A percentile compares a stretch with the other conserved stretches of the same genome.
These are phyloP conservation scores for Amphipyra berbera DNA, from an alignment of 2,888 invertebrate species.

Conservation along the genomic window DNA sequence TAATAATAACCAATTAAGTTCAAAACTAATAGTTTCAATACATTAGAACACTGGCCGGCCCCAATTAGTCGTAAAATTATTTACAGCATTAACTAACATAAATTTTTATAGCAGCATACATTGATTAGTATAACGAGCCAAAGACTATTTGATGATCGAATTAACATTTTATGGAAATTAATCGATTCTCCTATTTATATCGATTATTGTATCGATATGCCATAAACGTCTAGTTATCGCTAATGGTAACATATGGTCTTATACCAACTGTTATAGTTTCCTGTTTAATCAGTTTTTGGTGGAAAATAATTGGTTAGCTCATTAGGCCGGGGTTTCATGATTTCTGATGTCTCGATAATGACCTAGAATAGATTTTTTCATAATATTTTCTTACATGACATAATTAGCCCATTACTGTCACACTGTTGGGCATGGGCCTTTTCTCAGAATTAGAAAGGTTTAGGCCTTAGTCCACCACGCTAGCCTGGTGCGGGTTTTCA, in stretches of 20 bases:
- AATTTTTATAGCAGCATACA: slow-evolving; percentile 83
- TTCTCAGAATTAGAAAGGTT: too few species aligned
- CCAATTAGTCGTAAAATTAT: slow-evolving; percentile 83
- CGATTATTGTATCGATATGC: slow-evolving; percentile 78
- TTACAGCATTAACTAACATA: slow-evolving; percentile 76
- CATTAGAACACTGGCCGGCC: slow-evolving; percentile 67
- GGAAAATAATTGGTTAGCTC: slow-evolving; percentile 60
- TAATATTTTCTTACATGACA: too few species aligned
- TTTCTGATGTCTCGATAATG: slow-evolving; percentile 20
- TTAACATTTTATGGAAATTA: slow-evolving; percentile 87
- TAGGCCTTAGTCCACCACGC: too few species aligned
- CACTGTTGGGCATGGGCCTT: too few species aligned
- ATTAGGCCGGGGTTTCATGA: slow-evolving; percentile 45
- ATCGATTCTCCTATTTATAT: slow-evolving; percentile 83
- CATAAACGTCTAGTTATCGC: slow-evolving; percentile 85
- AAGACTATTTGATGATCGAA: slow-evolving; percentile 85
- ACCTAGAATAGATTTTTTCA: background rate
- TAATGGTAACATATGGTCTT: slow-evolving; percentile 85
- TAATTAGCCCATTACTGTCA: too few species aligned
- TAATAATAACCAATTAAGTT: slow-evolving; percentile 73
- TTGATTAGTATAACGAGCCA: slow-evolving; percentile 86
- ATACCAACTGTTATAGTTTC: slow-evolving; percentile 76
- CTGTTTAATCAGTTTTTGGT: slow-evolving; percentile 76
- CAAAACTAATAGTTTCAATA: slow-evolving; percentile 76
- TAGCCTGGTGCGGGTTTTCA: too few species aligned